phyloP scores from a whole-genome alignment of 2,797 vertebrate genomes.

The Thripadectes ignobilis region DNA sequence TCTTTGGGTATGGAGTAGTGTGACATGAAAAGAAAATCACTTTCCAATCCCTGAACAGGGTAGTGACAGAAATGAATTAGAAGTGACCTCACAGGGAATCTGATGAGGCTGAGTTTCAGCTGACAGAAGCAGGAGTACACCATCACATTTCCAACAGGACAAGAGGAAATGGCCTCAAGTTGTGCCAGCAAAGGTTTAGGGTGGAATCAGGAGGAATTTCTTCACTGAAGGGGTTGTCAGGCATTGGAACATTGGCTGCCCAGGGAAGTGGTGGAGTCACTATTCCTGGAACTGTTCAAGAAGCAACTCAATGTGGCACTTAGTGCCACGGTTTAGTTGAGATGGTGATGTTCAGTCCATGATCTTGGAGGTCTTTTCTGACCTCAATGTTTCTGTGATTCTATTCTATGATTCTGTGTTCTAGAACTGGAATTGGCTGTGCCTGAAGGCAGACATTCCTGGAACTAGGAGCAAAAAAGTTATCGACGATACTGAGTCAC shows the following conservation, averaged over 20 bases:
- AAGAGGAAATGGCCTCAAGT: background rate
- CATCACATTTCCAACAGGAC: background rate
- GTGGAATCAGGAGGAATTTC: background rate
- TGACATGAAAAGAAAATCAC: background rate
- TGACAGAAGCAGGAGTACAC: background rate
- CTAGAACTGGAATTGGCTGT: background rate
- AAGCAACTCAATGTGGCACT: background rate
- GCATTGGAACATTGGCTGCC: background rate
- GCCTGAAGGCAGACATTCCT: background rate
- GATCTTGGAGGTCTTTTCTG: background rate
- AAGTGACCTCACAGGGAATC: background rate
- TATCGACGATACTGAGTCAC: background rate
- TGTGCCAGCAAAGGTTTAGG: background rate
- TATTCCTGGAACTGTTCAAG: background rate
- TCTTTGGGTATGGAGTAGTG: background rate
- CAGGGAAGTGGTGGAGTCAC: background rate
- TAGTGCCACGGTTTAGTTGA: background rate
- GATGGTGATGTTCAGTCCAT: background rate
- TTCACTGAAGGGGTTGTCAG: background rate
- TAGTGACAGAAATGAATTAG: background rate
- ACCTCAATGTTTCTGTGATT: background rate
- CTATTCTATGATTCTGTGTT: background rate
- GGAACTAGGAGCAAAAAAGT: background rate
- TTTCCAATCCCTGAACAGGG: background rate
- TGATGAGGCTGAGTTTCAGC: background rate